Conservation (phyloP, 2,113 vertebrate species). For the Myrmophylax atrothorax region DNA sequence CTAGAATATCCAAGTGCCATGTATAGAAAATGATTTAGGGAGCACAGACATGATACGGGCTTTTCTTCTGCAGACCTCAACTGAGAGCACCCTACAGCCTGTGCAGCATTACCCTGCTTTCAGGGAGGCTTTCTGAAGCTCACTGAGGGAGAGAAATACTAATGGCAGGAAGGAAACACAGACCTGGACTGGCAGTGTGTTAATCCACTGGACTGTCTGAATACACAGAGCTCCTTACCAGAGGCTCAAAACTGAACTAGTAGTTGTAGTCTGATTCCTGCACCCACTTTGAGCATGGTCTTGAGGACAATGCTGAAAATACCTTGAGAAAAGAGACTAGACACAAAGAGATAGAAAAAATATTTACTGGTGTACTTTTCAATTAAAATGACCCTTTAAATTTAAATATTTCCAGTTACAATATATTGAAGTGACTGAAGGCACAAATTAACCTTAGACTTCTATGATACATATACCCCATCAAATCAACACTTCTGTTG, state of each 20-base stretch:
- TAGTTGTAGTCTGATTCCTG: neutral
- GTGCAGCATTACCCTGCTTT: accelerated
- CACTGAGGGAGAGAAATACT: neutral
- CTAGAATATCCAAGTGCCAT: neutral
- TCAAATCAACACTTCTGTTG: neutral
- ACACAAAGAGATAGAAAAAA: neutral
- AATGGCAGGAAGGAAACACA: neutral
- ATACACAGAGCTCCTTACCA: neutral
- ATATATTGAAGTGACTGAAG: neutral
- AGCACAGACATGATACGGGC: neutral
- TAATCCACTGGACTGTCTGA: neutral
- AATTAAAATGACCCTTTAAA: neutral
- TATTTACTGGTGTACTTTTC: neutral
- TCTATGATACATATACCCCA: neutral
- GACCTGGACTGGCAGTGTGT: neutral
- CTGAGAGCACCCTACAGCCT: neutral
- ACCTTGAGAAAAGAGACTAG: neutral
- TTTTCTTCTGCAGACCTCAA: neutral
- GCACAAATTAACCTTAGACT: neutral
- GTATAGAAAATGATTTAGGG: neutral
- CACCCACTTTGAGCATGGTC: neutral
- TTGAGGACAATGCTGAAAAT: neutral
- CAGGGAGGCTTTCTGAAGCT: neutral
- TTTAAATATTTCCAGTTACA: neutral
- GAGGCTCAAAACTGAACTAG: neutral